A percentile compares a stretch with the other conserved stretches of the same genome.
Evolutionary conservation across 2,113 vertebrate species (phyloP).

Genomic region (Acanthochromis polyacanthus): DNA sequence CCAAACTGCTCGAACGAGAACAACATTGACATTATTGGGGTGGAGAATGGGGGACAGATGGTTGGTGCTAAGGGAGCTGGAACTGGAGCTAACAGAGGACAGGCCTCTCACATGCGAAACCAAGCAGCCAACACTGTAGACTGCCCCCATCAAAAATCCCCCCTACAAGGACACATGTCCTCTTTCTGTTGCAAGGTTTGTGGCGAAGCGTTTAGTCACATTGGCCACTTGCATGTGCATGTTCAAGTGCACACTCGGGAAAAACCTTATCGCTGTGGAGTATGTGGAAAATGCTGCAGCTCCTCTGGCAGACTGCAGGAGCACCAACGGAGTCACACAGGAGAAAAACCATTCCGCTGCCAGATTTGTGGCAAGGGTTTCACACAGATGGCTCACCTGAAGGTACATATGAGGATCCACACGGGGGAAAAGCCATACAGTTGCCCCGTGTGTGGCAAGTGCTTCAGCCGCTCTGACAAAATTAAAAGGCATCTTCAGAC

Average conservation of each 20-base stretch:
- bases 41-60: constrained; percentile 80
- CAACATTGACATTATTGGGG: constrained; percentile 81
- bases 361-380: constrained; percentile 83
- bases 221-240: constrained; percentile 80
- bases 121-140: constrained; percentile 70
- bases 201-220: constrained; percentile 79
- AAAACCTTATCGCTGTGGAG: constrained; percentile 82
- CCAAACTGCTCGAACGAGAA: constrained; percentile 84
- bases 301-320: constrained; percentile 81
- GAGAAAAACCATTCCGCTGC: constrained; percentile 82
- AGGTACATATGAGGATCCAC: constrained; percentile 83
- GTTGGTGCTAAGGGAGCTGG: constrained; percentile 70
- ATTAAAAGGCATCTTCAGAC: constrained; percentile 84
- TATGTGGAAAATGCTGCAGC: constrained; percentile 83
- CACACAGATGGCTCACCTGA: constrained; percentile 83
- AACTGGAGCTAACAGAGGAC: constrained; percentile 68
- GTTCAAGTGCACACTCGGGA: constrained; percentile 83
- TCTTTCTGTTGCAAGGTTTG: constrained; percentile 83
- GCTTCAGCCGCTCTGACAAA: constrained; percentile 84
- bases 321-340: constrained; percentile 82
- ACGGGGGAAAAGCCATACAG: constrained; percentile 83
- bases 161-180: constrained; percentile 75
- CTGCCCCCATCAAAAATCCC: constrained; percentile 78
- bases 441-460: constrained; percentile 82
- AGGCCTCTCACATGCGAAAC: constrained; percentile 73